Conservation (phyloP, 2,797 vertebrate genomes). For the Diglossa cyanea region DNA sequence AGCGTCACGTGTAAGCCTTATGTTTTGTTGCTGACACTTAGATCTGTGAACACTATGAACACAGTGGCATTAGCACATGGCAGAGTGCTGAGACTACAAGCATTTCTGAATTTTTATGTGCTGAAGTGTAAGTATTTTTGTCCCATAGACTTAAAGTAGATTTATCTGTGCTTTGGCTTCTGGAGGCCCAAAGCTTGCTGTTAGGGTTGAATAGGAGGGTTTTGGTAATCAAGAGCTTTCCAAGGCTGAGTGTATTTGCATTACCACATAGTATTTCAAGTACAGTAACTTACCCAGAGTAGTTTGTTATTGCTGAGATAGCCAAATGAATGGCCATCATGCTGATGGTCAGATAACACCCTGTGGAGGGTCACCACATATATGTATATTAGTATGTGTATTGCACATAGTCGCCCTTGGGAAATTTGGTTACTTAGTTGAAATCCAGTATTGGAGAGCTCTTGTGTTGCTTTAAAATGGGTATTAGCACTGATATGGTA, state of each 20-base stretch:
- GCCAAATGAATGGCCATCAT: neutral
- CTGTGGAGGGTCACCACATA: neutral
- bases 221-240: neutral
- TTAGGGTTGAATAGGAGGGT: neutral
- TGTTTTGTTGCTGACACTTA: neutral
- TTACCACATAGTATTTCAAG: neutral
- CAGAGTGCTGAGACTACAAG: neutral
- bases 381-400: rapidly evolving
- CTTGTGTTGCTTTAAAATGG: neutral
- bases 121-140: neutral
- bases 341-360: neutral
- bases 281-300: neutral
- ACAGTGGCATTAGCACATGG: neutral
- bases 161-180: neutral
- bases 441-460: neutral
- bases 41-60: neutral
- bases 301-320: neutral
- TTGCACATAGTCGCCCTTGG: neutral
- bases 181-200: neutral
- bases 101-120: neutral
- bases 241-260: neutral
- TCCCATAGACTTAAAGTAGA: neutral
- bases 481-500: neutral
- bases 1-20: neutral
- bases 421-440: neutral